A percentile compares a stretch with the other conserved stretches of the same genome.
These are phyloP conservation scores for Calameuta pallipes DNA, from an alignment of 2,888 invertebrate genomes.

Conservation along the genomic window DNA sequence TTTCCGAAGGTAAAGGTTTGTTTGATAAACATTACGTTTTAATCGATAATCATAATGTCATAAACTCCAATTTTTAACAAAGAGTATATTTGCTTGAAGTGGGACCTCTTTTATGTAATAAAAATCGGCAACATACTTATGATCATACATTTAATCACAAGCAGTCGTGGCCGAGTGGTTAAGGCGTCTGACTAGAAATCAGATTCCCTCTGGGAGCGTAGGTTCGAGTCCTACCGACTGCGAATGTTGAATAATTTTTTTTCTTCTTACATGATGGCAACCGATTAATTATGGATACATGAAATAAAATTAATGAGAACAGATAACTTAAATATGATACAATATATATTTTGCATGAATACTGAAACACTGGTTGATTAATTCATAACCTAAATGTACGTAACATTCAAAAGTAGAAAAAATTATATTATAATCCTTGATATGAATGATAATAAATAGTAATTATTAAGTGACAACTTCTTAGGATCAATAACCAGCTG, in stretches of 20 bases:
- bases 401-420: neutral
- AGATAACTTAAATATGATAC: neutral
- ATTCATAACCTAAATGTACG: neutral
- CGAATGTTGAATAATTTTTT: constrained; percentile 58
- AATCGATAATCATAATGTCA: neutral
- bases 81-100: neutral
- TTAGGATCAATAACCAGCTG: neutral
- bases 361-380: neutral
- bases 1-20: constrained; percentile 39
- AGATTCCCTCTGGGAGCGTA: constrained; percentile 92
- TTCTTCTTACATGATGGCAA: neutral
- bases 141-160: constrained; percentile 19
- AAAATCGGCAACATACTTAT: neutral
- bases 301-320: neutral
- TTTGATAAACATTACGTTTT: constrained; percentile 31
- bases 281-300: neutral
- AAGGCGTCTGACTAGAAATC: constrained; percentile 92
- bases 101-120: neutral
- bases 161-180: constrained; percentile 90
- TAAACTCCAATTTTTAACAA: neutral
- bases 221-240: constrained; percentile 92
- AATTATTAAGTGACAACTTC: neutral
- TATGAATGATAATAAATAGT: neutral
- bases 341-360: neutral
- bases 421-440: neutral